Conservation (phyloP, 2,888 invertebrate species). For the Isotomurus palustris region DNA sequence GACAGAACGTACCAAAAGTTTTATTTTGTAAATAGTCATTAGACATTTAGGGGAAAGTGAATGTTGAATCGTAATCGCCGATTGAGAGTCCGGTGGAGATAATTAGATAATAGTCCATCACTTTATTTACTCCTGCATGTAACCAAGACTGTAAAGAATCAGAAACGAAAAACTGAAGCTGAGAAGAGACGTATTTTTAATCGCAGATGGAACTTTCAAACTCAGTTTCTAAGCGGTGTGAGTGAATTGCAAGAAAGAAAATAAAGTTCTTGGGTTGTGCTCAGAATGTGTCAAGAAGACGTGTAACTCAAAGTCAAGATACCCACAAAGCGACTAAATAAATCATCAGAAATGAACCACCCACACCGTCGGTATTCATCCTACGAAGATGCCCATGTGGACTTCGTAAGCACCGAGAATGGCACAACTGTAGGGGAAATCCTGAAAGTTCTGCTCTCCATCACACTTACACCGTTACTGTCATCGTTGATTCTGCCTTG, state of each 20-base stretch:
- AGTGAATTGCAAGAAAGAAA: neutral
- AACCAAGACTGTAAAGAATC: neutral
- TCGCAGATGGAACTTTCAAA: neutral
- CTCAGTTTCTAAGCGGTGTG: neutral
- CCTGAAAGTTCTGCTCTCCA: slow-evolving; percentile 28
- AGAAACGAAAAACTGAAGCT: neutral
- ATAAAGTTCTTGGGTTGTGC: neutral
- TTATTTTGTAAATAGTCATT: neutral
- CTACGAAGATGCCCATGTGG: slow-evolving; percentile 18
- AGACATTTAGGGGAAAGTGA: no score
- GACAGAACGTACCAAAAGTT: neutral
- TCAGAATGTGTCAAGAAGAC: no score
- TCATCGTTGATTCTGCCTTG: slow-evolving; percentile 38
- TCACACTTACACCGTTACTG: slow-evolving; percentile 35
- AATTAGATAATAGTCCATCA: no score
- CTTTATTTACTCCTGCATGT: no score
- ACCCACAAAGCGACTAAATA: no score
- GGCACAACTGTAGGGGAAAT: slow-evolving; percentile 39
- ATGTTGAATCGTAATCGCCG: no score
- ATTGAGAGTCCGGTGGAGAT: no score
- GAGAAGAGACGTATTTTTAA: neutral
- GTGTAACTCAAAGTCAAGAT: no score
- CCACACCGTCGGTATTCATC: neutral
- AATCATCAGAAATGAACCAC: neutral
- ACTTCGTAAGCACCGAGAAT: slow-evolving; percentile 37